Conservation (phyloP, 2,113 vertebrate species). For the Notechis scutatus region DNA sequence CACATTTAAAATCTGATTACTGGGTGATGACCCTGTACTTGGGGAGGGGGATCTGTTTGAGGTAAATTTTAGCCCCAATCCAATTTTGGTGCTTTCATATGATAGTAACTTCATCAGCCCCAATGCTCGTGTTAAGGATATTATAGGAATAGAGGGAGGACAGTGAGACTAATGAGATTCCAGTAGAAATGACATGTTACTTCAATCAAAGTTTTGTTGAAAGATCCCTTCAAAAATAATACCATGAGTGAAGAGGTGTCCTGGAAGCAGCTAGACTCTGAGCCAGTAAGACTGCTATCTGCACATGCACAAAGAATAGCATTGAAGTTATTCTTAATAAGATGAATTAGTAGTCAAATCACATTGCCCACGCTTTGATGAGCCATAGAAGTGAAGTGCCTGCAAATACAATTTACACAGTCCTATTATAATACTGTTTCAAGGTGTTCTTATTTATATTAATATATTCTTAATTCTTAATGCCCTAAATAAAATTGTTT, state of each 20-base stretch:
- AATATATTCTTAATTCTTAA: background rate
- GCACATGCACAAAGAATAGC: background rate
- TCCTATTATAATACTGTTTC: background rate
- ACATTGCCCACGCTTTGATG: background rate
- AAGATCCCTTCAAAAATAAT: background rate
- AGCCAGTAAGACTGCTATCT: background rate
- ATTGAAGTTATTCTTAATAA: background rate
- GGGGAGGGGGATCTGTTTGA: background rate
- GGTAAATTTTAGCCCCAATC: background rate
- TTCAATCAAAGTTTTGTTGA: background rate
- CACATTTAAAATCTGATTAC: background rate
- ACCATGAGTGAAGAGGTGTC: background rate
- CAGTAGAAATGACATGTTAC: background rate
- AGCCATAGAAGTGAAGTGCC: background rate
- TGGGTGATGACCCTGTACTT: background rate
- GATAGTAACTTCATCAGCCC: background rate
- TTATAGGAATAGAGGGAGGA: background rate
- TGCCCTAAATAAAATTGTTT: background rate
- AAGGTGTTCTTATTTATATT: background rate
- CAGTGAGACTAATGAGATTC: background rate
- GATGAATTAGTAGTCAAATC: background rate
- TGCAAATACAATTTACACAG: background rate
- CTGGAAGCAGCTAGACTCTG: background rate
- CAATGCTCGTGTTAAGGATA: background rate
- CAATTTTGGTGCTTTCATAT: background rate